Evolutionary conservation across 1,140 invertebrate species (phyloP), one percentile per base, ranked within the genome.

Genomic region (Trichomalopsis sarcophagae): DNA sequence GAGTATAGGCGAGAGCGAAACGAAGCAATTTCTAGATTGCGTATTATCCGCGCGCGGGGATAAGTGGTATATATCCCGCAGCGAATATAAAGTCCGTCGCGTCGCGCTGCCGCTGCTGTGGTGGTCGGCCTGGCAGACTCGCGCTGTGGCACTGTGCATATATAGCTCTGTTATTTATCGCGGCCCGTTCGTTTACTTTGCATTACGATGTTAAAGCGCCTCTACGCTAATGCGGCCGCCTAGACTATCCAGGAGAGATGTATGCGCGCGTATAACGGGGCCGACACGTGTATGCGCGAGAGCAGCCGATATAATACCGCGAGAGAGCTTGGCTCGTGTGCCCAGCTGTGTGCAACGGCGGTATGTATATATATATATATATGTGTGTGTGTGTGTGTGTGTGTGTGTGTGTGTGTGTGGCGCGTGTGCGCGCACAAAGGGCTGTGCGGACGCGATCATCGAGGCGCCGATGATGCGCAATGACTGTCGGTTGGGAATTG

Each of bases 21-120:
- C 14, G 17, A 82, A 74, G 69, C 33, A 82, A 82, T 83, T 77
- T 77, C 33, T 77, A 76, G 36, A 83, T 77, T 77, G 74, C 74
- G 23, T 69, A 83, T 83, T 83, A 83, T 75, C 55, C 62, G 17
- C 21, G 21, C 10, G 27, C 11, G 13, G n/a, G 33, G 30, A 50
- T 50, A 73, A 75, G 73, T 82, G 33, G 44, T 82, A 74, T 82
- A 66, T 27, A 36, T 36, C 33, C 33, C 33, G 33, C 33, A 36
- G 13, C 44, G 30, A 82, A 75, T 82, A 75, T 82, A 75, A 75
- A 73, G 21, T n/a, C 14, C 79, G 23, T 2, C 6, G 27, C 11
- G 44, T 6, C 3, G 30, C 17, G 17, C 27, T 36, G 33, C 10
- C 17, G 17, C 27, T 36, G 33, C 10, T 2, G 33, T 1, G 17